Evolutionary conservation across 2,888 invertebrate genomes (phyloP), one percentile per base, ranked within the genome.

Genomic region (Maniola hyperantus): DNA sequence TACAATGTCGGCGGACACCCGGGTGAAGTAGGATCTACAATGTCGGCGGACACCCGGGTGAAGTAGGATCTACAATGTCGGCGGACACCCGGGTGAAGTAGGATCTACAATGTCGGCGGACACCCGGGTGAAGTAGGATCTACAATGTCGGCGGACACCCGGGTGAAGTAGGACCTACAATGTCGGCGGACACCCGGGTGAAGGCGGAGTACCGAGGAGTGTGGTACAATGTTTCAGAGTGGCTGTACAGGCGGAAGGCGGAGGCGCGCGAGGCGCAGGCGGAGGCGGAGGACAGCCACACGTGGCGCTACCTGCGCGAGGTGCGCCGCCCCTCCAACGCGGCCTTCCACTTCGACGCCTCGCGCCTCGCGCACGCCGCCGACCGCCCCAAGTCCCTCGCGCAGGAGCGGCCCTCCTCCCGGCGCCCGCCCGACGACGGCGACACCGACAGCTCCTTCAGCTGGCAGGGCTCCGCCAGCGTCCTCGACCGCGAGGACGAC

Each of bases 381-480:
- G 61, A 75, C 0, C 68, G 85, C 0, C 84, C 83, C 0, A 66
- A 77, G 2, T 82, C 86, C 0, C 77, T 77, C 50, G 74, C 70
- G 0, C 78, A 74, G 42, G 82, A 82, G 6, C 15, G 18, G 18
- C 15, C 15, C 8, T 6, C 15, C n/a, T 5, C 44, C 5, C 44
- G 11, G 44, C n/a, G 44, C 42, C 11, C 79, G 0, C 76, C 77
- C 15, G 79, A 78, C 6, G 91, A 91, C 64, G 92, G 91, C 0
- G 92, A 92, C n/a, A 88, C 89, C 0, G 91, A 91, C 20, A 90
- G 89, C 74, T 89, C 89, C 0, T 92, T 91, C 73, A 91, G 90
- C 63, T 92, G 91, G 91, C 88, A 85, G 65, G 91, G 89, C 0
- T 89, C 89, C 0, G 81, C 75, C 51, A 80, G 78, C 11, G 76